Percentiles rank a stretch among this genome's conserved stretches.
phyloP scores from a whole-genome alignment of 2,113 vertebrate species.

The Ictalurus furcatus region DNA sequence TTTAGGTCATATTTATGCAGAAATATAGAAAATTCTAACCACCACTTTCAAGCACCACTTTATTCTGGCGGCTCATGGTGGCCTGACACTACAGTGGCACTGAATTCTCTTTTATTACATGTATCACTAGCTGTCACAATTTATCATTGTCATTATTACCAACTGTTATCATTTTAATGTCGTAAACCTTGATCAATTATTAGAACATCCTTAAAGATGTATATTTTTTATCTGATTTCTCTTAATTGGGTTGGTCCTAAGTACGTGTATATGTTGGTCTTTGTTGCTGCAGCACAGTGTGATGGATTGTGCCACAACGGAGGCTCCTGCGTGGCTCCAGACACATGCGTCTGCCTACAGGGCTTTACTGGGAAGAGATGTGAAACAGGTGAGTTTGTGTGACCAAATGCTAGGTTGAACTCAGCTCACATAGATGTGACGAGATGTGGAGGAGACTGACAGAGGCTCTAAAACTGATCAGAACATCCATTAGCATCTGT shows the following conservation, averaged over 20 bases:
- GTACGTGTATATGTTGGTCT: neutral
- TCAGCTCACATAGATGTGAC: neutral
- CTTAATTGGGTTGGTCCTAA: neutral
- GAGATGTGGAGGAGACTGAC: neutral
- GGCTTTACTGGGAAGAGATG: slow-evolving; percentile 85
- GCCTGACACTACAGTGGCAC: neutral
- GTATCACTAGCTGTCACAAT: neutral
- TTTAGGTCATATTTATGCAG: too few relatives aligned
- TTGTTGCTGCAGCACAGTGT: slow-evolving; percentile 78
- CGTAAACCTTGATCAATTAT: neutral
- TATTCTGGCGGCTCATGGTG: neutral
- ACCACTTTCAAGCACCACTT: too few relatives aligned
- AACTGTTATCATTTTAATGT: neutral
- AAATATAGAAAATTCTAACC: too few relatives aligned
- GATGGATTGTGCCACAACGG: slow-evolving; percentile 82
- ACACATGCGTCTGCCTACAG: slow-evolving; percentile 83
- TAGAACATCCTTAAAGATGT: neutral
- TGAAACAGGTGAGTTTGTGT: slow-evolving; percentile 77
- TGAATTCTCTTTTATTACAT: neutral
- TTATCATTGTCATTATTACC: neutral
- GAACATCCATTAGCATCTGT: neutral
- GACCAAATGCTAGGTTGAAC: neutral
- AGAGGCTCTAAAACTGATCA: neutral
- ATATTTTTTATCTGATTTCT: neutral
- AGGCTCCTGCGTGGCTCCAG: slow-evolving; percentile 81